Evolutionary conservation across 2,888 invertebrate genomes (phyloP).

Genomic region (Sesamia inferens): DNA sequence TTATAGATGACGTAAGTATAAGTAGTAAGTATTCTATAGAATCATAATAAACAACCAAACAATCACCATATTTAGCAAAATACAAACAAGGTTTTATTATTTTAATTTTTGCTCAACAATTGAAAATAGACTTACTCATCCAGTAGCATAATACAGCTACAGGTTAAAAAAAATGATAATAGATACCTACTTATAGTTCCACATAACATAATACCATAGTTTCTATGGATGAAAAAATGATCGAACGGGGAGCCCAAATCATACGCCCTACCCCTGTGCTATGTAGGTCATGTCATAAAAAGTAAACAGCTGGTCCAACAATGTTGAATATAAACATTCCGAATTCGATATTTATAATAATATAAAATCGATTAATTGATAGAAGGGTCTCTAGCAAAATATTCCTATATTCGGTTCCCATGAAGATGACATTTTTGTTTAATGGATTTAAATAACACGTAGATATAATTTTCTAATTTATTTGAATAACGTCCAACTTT

Average conservation of each 20-base stretch:
- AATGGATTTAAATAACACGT: slow-evolving; percentile 49
- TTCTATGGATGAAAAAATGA: no score
- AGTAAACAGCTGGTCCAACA: slow-evolving; percentile 39
- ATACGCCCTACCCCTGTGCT: slow-evolving; percentile 24
- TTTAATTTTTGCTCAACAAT: no score
- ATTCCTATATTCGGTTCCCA: slow-evolving; percentile 46
- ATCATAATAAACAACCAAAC: neutral
- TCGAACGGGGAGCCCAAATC: slow-evolving; percentile 30
- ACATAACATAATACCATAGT: no score
- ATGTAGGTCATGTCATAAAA: slow-evolving; percentile 40
- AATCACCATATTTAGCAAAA: neutral
- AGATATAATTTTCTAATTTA: slow-evolving; percentile 58
- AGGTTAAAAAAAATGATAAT: neutral
- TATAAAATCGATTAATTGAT: slow-evolving; percentile 23
- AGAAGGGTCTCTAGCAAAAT: slow-evolving; percentile 40
- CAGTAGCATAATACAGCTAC: no score
- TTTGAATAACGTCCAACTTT: slow-evolving; percentile 63
- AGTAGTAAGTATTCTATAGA: neutral
- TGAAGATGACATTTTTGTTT: slow-evolving; percentile 55
- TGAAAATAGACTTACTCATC: no score
- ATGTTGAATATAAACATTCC: slow-evolving; percentile 2
- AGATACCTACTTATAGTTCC: no score
- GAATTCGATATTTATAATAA: slow-evolving; percentile 10
- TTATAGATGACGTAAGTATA: neutral
- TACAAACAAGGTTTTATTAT: no score